Evolutionary conservation across 2,113 vertebrate genomes (phyloP).

Genomic region (Paratilapia polleni): DNA sequence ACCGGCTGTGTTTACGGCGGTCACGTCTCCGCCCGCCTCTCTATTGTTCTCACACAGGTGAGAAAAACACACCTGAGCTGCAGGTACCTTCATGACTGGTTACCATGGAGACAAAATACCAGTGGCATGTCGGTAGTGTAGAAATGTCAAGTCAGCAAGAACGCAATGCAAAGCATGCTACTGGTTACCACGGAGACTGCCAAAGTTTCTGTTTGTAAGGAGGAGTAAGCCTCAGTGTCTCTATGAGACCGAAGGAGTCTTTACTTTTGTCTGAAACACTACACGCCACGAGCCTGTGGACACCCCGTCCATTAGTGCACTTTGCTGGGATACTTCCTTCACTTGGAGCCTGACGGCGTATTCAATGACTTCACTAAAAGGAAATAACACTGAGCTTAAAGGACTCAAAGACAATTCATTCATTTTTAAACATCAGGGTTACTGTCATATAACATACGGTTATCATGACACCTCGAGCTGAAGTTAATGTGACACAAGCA

Average conservation of each 20-base stretch:
- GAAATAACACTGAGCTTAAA: too few species aligned
- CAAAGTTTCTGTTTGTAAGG: background rate
- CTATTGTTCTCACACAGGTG: background rate
- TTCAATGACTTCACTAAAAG: too few species aligned
- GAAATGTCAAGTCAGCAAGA: background rate
- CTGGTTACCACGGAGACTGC: slow-evolving; percentile 8
- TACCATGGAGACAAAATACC: background rate
- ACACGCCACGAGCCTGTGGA: background rate
- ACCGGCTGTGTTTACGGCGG: background rate
- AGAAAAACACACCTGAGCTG: background rate
- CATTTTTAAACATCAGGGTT: too few species aligned
- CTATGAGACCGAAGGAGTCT: background rate
- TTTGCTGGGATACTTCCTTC: background rate
- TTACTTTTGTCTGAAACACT: background rate
- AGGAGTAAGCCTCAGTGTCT: background rate
- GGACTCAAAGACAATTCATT: too few species aligned
- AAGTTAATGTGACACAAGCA: too few species aligned
- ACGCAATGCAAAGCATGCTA: background rate
- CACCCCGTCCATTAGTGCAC: background rate
- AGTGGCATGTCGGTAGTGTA: background rate
- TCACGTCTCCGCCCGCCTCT: background rate
- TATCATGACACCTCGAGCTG: too few species aligned
- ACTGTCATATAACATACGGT: too few species aligned
- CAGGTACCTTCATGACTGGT: background rate
- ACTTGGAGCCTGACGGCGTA: background rate